phyloP scores from a whole-genome alignment of 2,888 invertebrate species.

The Eumacrocentrus americanus region DNA sequence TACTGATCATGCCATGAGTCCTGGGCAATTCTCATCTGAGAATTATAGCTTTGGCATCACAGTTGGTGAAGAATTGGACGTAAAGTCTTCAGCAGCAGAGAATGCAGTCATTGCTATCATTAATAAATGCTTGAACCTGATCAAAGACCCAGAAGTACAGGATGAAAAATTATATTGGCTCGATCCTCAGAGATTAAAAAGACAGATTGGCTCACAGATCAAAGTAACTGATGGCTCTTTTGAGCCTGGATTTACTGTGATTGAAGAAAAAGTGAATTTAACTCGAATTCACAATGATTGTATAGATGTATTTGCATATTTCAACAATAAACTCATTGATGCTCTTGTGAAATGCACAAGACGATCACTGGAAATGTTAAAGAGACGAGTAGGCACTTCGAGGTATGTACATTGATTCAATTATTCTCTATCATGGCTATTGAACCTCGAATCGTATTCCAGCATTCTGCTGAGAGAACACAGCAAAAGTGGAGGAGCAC shows the following conservation, averaged over 20 bases:
- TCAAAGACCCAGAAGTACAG: constrained; percentile 66
- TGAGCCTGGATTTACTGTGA: constrained; percentile 70
- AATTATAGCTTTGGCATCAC: constrained; percentile 67
- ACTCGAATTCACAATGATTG: constrained; percentile 72
- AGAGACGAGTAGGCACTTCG: constrained; percentile 64
- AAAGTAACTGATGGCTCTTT: constrained; percentile 61
- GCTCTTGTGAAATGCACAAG: constrained; percentile 77
- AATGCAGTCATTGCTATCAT: constrained; percentile 79
- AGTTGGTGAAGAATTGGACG: constrained; percentile 64
- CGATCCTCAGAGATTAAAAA: constrained; percentile 68
- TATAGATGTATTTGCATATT: constrained; percentile 81
- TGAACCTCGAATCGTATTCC: constrained; percentile 7
- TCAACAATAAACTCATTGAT: constrained; percentile 77
- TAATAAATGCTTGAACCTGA: constrained; percentile 74
- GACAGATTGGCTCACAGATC: constrained; percentile 68
- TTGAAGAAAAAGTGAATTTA: constrained; percentile 69
- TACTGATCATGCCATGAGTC: constrained; percentile 68
- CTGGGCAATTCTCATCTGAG: constrained; percentile 68
- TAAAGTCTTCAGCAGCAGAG: constrained; percentile 73
- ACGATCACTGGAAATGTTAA: constrained; percentile 74
- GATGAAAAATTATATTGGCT: constrained; percentile 70
- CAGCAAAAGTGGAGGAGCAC: constrained; percentile 45
- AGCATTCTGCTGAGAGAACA: constrained; percentile 38
- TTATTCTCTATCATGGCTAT: neutral
- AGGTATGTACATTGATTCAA: constrained; percentile 39